Conservation (phyloP, 2,888 invertebrate species). For the Beris morrisii region DNA sequence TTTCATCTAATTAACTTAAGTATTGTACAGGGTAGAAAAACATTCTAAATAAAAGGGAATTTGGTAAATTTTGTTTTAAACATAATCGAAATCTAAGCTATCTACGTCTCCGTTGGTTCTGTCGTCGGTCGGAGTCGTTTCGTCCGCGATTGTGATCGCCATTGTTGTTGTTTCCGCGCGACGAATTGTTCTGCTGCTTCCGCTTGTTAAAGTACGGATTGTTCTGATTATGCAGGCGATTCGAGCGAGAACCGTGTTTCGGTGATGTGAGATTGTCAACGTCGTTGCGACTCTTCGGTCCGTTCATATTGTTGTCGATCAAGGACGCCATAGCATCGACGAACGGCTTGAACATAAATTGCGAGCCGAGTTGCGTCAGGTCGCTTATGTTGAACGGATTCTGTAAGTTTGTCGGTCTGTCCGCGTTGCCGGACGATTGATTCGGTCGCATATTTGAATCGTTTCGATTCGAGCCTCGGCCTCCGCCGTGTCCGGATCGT, state of each 20-base stretch:
- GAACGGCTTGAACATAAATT: background rate
- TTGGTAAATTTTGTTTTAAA: too few relatives aligned
- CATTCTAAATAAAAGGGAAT: too few relatives aligned
- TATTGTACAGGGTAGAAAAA: too few relatives aligned
- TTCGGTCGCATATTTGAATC: slow-evolving; percentile 19
- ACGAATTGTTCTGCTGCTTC: background rate
- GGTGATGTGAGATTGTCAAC: too few relatives aligned
- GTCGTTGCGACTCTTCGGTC: too few relatives aligned
- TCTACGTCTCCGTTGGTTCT: slow-evolving; percentile 1
- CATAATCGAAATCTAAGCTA: background rate
- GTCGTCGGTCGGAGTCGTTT: background rate
- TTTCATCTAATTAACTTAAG: too few relatives aligned
- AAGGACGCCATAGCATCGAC: too few relatives aligned
- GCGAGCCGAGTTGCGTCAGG: slow-evolving; percentile 2
- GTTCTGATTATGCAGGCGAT: too few relatives aligned
- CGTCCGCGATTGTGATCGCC: background rate
- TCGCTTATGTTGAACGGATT: slow-evolving; percentile 14
- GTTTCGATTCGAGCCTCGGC: background rate
- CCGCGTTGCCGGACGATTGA: background rate
- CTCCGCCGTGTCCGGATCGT: background rate
- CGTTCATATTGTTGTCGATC: too few relatives aligned
- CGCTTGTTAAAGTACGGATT: too few relatives aligned
- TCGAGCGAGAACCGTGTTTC: too few relatives aligned
- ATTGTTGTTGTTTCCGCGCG: background rate
- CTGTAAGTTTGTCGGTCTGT: background rate